Evolutionary conservation across 2,888 invertebrate species (phyloP).

Genomic region (Hypomecis atomaria): DNA sequence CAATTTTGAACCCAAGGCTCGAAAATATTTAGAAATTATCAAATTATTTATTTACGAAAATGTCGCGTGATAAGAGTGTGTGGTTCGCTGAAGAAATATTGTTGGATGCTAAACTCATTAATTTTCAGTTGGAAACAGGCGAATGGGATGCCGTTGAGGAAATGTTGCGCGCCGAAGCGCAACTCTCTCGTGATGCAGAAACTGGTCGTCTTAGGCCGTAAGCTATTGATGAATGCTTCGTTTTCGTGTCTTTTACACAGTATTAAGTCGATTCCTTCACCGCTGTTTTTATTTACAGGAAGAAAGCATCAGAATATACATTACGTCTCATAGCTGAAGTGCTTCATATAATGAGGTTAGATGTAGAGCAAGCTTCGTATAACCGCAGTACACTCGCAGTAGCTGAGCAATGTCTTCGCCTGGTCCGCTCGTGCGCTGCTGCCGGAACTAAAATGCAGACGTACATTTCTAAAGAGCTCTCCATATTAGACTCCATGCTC

Average conservation of each 20-base stretch:
- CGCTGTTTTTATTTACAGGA: constrained; percentile 59
- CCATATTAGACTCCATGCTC: constrained; percentile 78
- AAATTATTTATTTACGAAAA: constrained; percentile 44
- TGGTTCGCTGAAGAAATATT: constrained; percentile 83
- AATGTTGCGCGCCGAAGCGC: constrained; percentile 81
- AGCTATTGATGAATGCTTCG: constrained; percentile 40
- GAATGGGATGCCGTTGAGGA: constrained; percentile 83
- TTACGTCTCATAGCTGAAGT: constrained; percentile 80
- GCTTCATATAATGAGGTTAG: constrained; percentile 78
- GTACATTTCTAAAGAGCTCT: constrained; percentile 79
- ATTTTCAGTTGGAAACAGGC: constrained; percentile 79
- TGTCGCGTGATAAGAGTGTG: constrained; percentile 83
- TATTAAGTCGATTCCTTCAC: background rate
- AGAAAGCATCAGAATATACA: constrained; percentile 82
- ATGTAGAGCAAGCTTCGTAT: constrained; percentile 78
- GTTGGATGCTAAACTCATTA: constrained; percentile 79
- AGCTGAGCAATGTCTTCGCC: constrained; percentile 80
- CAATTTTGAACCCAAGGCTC: background rate
- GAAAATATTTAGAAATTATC: background rate
- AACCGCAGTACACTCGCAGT: constrained; percentile 80
- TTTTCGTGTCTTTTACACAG: background rate
- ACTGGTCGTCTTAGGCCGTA: constrained; percentile 81
- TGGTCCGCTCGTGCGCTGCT: constrained; percentile 82
- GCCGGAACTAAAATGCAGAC: constrained; percentile 82
- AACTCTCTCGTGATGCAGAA: constrained; percentile 78